Evolutionary conservation across 2,797 vertebrate genomes (phyloP), one percentile per base, ranked within the genome.

Genomic region (Molossus molossus): DNA sequence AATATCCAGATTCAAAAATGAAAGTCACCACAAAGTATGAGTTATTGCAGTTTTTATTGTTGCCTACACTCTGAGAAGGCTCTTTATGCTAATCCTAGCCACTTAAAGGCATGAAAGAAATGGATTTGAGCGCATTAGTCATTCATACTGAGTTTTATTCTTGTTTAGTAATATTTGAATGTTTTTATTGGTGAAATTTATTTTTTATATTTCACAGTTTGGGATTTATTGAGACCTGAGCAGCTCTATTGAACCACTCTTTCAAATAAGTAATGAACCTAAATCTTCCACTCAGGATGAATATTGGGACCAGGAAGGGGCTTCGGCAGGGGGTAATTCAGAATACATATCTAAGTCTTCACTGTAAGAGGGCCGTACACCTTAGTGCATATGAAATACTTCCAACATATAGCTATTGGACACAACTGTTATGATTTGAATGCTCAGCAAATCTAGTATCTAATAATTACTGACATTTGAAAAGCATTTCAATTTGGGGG

Each of bases 1-100:
- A 96, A 96, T 94, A 96, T 90, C 84, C 58, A 94, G 86, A 97
- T 96, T 94, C 45, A 93, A 94, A 96, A 92, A 75, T 91, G 93
- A 96, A 95, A 97, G 89, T 89, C 75, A 89, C 89, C 84, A 37
- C 83, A 64, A 93, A 96, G 80, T 93, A 81, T 95, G 97, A 97
- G 57, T 94, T 95, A 97, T 89, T 96, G 70, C 53, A 65, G 17
- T 73, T 95, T 96, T 96, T 96, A 94, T 97, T 95, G 94, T 95
- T 93, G 70, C 27, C 70, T 96, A 92, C 67, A 65, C 72, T 96
- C 80, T 27, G 17, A 95, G 70, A 94, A 97, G 60, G 10, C 14
- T 69, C 65, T 90, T 96, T 96, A 97, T 97, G 96, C 67, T 95
- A 96, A 97, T 96, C 80, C 53, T 45, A 84, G 65, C 20, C 79